Conservation (phyloP, 2,888 invertebrate species). For the Cosmia trapezina region DNA sequence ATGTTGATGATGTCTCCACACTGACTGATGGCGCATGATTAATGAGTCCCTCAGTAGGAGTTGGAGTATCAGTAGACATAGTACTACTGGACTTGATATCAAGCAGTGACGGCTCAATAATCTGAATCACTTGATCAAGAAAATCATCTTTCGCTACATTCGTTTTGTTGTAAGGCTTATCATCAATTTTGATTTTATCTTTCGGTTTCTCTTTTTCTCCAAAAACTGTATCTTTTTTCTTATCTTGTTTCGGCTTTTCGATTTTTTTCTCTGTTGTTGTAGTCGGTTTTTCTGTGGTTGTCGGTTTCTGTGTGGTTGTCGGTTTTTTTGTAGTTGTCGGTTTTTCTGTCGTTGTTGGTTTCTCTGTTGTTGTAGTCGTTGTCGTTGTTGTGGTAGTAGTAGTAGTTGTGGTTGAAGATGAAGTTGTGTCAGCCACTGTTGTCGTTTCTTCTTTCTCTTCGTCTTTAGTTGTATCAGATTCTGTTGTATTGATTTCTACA, state of each 20-base stretch:
- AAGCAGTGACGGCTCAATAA: slow-evolving; percentile 79
- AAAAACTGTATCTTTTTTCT: slow-evolving; percentile 79
- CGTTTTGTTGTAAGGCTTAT: slow-evolving; percentile 73
- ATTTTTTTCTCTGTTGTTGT: slow-evolving; percentile 67
- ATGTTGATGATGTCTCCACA: slow-evolving; percentile 54
- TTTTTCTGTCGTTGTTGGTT: slow-evolving; percentile 68
- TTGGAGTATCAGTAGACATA: slow-evolving; percentile 72
- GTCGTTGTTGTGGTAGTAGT: slow-evolving; percentile 69
- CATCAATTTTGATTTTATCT: slow-evolving; percentile 78
- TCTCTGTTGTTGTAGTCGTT: slow-evolving; percentile 66
- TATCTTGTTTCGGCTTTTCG: slow-evolving; percentile 79
- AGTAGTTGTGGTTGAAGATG: slow-evolving; percentile 68
- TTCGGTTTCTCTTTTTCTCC: slow-evolving; percentile 78
- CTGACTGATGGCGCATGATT: slow-evolving; percentile 70
- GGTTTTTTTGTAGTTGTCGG: slow-evolving; percentile 68
- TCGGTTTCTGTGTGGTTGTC: slow-evolving; percentile 64
- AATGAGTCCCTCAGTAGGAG: slow-evolving; percentile 82
- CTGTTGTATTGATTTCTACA: slow-evolving; percentile 73
- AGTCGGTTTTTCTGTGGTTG: slow-evolving; percentile 66
- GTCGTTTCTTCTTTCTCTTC: slow-evolving; percentile 75
- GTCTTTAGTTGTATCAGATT: slow-evolving; percentile 65
- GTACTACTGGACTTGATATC: slow-evolving; percentile 68
- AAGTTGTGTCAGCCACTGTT: slow-evolving; percentile 72
- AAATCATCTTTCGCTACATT: slow-evolving; percentile 68
- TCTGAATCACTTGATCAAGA: slow-evolving; percentile 78